These are phyloP conservation scores for Macaria notata DNA, from an alignment of 2,888 invertebrate species.

Conservation along the genomic window DNA sequence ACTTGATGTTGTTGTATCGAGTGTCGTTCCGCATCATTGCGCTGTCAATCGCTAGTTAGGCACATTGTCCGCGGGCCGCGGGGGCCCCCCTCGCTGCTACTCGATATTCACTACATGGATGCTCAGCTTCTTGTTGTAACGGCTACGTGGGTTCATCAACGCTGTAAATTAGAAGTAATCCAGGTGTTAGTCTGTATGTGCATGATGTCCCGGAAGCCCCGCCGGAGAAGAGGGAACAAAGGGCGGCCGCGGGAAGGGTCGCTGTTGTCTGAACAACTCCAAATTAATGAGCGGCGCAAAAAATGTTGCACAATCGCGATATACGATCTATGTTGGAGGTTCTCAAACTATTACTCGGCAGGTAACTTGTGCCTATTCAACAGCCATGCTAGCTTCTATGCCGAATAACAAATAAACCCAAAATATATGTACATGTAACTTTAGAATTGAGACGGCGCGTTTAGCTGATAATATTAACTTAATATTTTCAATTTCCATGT, in stretches of 20 bases:
- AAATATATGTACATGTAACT: too few relatives aligned
- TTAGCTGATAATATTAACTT: too few relatives aligned
- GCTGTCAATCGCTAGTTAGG: constrained; percentile 77
- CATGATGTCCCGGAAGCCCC: constrained; percentile 74
- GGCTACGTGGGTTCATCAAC: too few relatives aligned
- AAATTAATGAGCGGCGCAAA: constrained; percentile 79
- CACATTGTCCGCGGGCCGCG: too few relatives aligned
- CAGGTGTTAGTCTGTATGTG: constrained; percentile 71
- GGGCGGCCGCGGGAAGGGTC: constrained; percentile 70
- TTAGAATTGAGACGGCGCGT: too few relatives aligned
- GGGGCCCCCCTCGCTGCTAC: constrained; percentile 50
- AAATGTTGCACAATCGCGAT: constrained; percentile 76
- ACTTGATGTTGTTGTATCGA: constrained; percentile 78
- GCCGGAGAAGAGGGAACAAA: constrained; percentile 72
- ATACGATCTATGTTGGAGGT: constrained; percentile 62
- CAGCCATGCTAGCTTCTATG: too few relatives aligned
- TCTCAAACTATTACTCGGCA: constrained; percentile 53
- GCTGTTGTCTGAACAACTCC: constrained; percentile 72
- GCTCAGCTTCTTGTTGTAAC: too few relatives aligned
- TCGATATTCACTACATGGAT: constrained; percentile 35
- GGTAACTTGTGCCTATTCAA: constrained; percentile 13
- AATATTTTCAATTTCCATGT: too few relatives aligned
- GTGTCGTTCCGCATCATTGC: constrained; percentile 74
- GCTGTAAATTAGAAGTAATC: constrained; percentile 40
- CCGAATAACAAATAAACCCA: too few relatives aligned